Evolutionary conservation across 2,113 vertebrate genomes (phyloP).

Genomic region (Mirza zaza): DNA sequence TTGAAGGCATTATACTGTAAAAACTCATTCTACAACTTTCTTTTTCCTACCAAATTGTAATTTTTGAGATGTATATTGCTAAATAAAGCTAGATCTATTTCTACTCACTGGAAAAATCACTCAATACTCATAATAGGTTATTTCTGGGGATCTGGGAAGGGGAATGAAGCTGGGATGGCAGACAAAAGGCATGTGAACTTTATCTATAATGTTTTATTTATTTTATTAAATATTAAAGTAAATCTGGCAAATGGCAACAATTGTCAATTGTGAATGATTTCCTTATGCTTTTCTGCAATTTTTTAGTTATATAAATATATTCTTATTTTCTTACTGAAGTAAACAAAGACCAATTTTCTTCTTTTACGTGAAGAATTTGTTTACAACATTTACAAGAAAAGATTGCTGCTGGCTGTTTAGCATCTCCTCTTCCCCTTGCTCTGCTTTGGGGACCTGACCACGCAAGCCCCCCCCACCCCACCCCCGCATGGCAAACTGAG

Average conservation of each 20-base stretch:
- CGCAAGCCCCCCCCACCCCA: fast-evolving
- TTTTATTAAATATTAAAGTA: conserved; percentile 1
- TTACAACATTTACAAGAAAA: neutral
- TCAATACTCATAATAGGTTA: neutral
- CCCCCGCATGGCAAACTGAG: no score
- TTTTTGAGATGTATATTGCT: neutral
- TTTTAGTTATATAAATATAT: neutral
- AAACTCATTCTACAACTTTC: neutral
- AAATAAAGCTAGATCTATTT: neutral
- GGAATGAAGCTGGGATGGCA: neutral
- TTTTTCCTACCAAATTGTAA: neutral
- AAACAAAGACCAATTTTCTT: neutral
- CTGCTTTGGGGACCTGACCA: no score
- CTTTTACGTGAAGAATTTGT: neutral
- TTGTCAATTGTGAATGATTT: neutral
- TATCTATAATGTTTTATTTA: neutral
- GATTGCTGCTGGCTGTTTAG: neutral
- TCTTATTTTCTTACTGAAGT: neutral
- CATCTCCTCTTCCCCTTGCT: neutral
- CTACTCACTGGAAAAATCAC: neutral
- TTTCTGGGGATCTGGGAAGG: neutral
- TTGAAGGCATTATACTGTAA: neutral
- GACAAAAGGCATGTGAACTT: neutral
- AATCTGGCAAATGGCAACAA: neutral
- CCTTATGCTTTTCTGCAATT: neutral